Conservation (phyloP, 2,888 invertebrate species). For the Aspidiotus rigidus region DNA sequence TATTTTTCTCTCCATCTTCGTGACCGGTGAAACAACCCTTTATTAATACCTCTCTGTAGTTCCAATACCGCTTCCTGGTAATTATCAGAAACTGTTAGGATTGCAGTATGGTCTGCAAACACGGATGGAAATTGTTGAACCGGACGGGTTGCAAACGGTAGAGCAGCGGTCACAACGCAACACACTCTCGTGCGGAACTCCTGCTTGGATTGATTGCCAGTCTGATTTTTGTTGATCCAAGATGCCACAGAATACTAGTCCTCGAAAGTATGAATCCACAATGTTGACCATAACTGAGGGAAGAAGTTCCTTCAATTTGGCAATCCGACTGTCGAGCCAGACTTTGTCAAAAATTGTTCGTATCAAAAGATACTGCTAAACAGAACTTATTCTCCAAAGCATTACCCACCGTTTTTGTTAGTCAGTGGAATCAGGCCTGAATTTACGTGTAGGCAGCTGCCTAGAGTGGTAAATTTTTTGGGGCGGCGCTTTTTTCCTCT, state of each 20-base stretch:
- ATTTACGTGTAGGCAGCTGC: too few relatives aligned
- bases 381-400: not conserved
- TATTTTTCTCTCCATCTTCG: too few relatives aligned
- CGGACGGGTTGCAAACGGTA: not conserved
- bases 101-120: not conserved
- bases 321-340: not conserved
- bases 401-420: not conserved
- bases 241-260: not conserved
- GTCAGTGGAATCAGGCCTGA: not conserved
- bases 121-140: not conserved
- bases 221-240: too few relatives aligned
- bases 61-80: too few relatives aligned
- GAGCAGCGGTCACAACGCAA: not conserved
- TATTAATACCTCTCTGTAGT: too few relatives aligned
- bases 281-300: not conserved
- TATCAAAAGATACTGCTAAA: not conserved
- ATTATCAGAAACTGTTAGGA: too few relatives aligned
- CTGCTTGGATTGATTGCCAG: too few relatives aligned
- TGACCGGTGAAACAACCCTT: too few relatives aligned
- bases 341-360: not conserved
- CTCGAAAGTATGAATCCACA: not conserved
- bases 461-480: too few relatives aligned
- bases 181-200: too few relatives aligned
- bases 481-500: too few relatives aligned
- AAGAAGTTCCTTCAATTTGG: not conserved